phyloP scores from a whole-genome alignment of 1,140 invertebrate genomes.

The Drosophila auraria region DNA sequence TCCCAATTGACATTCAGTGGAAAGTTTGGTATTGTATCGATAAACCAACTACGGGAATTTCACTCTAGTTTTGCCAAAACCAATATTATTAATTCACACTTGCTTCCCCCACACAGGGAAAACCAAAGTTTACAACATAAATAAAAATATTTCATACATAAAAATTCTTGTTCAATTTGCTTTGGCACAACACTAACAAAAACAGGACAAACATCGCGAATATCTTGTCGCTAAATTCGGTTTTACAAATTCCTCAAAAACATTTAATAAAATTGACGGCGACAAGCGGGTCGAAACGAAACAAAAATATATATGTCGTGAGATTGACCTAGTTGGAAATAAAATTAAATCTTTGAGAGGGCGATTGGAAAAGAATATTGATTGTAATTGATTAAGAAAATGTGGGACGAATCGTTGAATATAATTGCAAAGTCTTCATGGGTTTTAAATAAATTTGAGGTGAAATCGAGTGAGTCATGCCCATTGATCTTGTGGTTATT shows the following conservation, averaged over 20 bases:
- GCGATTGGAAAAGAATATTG: slow-evolving; percentile 51
- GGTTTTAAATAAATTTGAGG: slow-evolving; percentile 17
- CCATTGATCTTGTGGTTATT: slow-evolving; percentile 16
- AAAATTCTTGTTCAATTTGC: slow-evolving; percentile 59
- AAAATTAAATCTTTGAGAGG: slow-evolving; percentile 48
- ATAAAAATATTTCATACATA: slow-evolving; percentile 57
- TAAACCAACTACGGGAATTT: background rate
- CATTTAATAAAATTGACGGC: slow-evolving; percentile 74
- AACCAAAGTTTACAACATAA: slow-evolving; percentile 42
- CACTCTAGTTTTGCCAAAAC: slow-evolving; percentile 38
- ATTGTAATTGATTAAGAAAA: slow-evolving; percentile 53
- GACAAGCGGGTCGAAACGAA: slow-evolving; percentile 42
- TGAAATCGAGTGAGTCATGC: slow-evolving; percentile 10
- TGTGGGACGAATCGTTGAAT: slow-evolving; percentile 16
- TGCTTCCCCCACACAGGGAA: slow-evolving; percentile 2
- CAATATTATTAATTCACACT: slow-evolving; percentile 67
- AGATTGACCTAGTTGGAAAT: slow-evolving; percentile 51
- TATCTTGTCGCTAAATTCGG: slow-evolving; percentile 62
- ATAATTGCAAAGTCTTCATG: slow-evolving; percentile 15
- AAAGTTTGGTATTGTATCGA: slow-evolving; percentile 9
- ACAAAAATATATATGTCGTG: slow-evolving; percentile 24
- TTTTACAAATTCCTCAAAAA: slow-evolving; percentile 68
- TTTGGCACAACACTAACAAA: slow-evolving; percentile 57
- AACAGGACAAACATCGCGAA: slow-evolving; percentile 31
- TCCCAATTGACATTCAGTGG: slow-evolving; percentile 39